Percentiles rank a stretch among this genome's conserved stretches.
These are phyloP conservation scores for Tolmerus cingulatus DNA, from an alignment of 2,888 invertebrate genomes.

Conservation along the genomic window DNA sequence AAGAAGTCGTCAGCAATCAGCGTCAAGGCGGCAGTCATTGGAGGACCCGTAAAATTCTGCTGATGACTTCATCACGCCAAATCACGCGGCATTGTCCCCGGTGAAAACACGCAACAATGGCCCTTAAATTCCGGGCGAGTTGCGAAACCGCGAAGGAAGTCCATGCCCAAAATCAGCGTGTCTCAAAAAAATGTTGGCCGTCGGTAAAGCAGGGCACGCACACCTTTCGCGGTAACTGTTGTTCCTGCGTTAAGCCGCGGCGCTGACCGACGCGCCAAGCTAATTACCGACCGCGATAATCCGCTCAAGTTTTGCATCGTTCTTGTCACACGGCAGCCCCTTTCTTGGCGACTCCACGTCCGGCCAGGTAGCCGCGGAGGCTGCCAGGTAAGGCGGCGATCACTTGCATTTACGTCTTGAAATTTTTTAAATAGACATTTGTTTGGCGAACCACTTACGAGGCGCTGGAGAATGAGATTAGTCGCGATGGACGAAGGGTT, in stretches of 20 bases:
- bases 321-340: not conserved
- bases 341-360: not conserved
- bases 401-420: not conserved
- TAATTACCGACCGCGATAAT: not conserved
- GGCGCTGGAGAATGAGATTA: not conserved
- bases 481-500: not conserved
- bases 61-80: not conserved
- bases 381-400: not conserved
- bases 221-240: not conserved
- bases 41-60: not conserved
- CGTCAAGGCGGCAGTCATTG: not conserved
- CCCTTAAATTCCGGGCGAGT: not conserved
- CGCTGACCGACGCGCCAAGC: not conserved
- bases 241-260: not conserved
- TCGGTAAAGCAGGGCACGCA: not conserved
- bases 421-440: not conserved
- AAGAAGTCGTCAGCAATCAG: not conserved
- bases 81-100: not conserved
- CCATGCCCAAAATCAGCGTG: not conserved
- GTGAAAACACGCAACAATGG: not conserved
- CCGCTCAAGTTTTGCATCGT: not conserved
- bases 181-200: not conserved
- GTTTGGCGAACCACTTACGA: not conserved
- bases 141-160: not conserved
- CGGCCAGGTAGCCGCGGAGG: not conserved